Evolutionary conservation across 35 echinoderm and acorn worm genomes (phyloP), one percentile per base, ranked within the genome.

Genomic region (Chiridota heheva): DNA sequence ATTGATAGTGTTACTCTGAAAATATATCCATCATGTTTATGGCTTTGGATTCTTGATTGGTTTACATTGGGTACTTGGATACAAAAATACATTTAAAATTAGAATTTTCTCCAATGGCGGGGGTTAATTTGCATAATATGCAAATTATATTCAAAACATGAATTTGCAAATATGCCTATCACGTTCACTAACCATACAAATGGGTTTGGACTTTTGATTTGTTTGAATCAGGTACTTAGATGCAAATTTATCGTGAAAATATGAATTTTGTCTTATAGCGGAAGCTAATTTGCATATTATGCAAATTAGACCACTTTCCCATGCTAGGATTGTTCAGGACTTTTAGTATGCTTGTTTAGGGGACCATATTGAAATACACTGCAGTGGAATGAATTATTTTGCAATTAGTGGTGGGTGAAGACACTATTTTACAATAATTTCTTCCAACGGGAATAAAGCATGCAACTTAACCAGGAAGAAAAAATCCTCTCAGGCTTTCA

Each of bases 271-370:
- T 18, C 20, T 22, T 22, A 58, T 58, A 27, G 29, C 55, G 1
- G 55, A 58, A 58, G 55, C 55, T 58, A 58, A n/a, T n/a, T n/a
- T n/a, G n/a, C 12, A 58, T 27, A 58, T 3, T 2, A 58, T 58
- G 55, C 55, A 58, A 58, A 58, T 58, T 3, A 58, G 55, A 58
- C n/a, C n/a, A n/a, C n/a, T n/a, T n/a, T n/a, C n/a, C n/a, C n/a
- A n/a, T n/a, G n/a, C n/a, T n/a, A n/a, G n/a, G n/a, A n/a, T n/a
- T n/a, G n/a, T n/a, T n/a, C n/a, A n/a, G n/a, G n/a, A n/a, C n/a
- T n/a, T n/a, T n/a, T n/a, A n/a, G n/a, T n/a, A n/a, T n/a, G n/a
- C n/a, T n/a, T 51, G 46, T 51, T 51, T 51, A 51, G 46, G 46
- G 46, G 46, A 51, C 46, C 7, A 10, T 10, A 51, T n/a, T 51